These are phyloP conservation scores for Hydropsyche betteni DNA, from an alignment of 2,888 invertebrate species.

Conservation along the genomic window DNA sequence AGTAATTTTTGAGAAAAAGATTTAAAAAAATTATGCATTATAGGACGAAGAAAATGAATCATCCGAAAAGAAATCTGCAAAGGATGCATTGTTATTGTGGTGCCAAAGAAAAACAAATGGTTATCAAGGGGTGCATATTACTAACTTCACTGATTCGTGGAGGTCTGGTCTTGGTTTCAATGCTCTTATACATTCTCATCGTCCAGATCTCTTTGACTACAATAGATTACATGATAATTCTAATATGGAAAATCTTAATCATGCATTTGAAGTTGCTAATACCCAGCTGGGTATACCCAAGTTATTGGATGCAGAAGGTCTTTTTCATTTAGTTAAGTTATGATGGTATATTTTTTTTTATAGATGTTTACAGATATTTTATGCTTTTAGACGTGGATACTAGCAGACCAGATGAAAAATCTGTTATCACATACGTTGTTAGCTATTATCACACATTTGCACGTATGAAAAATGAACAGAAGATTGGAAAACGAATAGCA, in stretches of 20 bases:
- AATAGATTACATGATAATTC: slow-evolving; percentile 79
- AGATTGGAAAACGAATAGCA: slow-evolving; percentile 95
- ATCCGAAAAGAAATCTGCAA: slow-evolving; percentile 97
- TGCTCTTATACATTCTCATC: slow-evolving; percentile 96
- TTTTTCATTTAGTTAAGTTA: background rate
- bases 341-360: slow-evolving; percentile 12
- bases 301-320: slow-evolving; percentile 92
- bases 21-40: slow-evolving; percentile 47
- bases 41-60: slow-evolving; percentile 96
- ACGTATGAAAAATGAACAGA: slow-evolving; percentile 98
- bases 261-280: slow-evolving; percentile 96
- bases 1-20: slow-evolving; percentile 18
- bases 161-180: slow-evolving; percentile 97
- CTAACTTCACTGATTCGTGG: slow-evolving; percentile 94
- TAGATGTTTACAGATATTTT: background rate
- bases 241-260: slow-evolving; percentile 95
- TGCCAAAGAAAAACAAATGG: slow-evolving; percentile 98
- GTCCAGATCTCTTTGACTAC: slow-evolving; percentile 95
- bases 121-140: slow-evolving; percentile 88
- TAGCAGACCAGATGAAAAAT: slow-evolving; percentile 94
- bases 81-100: slow-evolving; percentile 97
- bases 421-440: slow-evolving; percentile 98
- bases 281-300: slow-evolving; percentile 91
- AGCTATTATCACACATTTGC: slow-evolving; percentile 99
- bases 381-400: slow-evolving; percentile 84